Conservation (phyloP, 2,888 invertebrate species). For the Lissonota sp. region DNA sequence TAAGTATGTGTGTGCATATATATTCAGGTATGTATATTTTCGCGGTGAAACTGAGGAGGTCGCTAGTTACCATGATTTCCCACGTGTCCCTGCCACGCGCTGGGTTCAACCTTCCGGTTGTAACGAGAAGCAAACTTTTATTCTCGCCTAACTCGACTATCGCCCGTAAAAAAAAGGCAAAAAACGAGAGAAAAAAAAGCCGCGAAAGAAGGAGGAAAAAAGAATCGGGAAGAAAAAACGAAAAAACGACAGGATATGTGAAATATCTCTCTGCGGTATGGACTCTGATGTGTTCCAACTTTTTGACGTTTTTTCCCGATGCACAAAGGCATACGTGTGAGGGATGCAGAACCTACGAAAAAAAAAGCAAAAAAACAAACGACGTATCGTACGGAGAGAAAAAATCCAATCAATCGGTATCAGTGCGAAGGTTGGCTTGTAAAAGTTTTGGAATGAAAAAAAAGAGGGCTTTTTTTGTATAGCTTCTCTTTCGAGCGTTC, state of each 20-base stretch:
- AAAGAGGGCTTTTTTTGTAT: too few species aligned
- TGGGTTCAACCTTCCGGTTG: slow-evolving; percentile 28
- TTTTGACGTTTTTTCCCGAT: too few species aligned
- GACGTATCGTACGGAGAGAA: too few species aligned
- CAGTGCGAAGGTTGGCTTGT: too few species aligned
- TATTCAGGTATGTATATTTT: neutral
- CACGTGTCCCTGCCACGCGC: slow-evolving; percentile 61
- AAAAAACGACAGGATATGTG: slow-evolving; percentile 29
- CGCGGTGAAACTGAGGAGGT: slow-evolving; percentile 45
- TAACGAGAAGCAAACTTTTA: slow-evolving; percentile 63
- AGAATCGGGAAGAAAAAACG: neutral
- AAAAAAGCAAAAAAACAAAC: too few species aligned
- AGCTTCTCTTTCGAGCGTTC: too few species aligned
- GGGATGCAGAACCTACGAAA: too few species aligned
- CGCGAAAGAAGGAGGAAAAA: neutral
- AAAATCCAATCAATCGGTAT: too few species aligned
- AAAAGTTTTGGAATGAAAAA: neutral
- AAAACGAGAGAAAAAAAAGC: slow-evolving; percentile 16
- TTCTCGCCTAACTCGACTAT: slow-evolving; percentile 43
- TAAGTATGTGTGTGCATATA: slow-evolving; percentile 20
- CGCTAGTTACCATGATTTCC: slow-evolving; percentile 67
- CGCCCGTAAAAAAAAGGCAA: slow-evolving; percentile 29
- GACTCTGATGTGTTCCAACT: too few species aligned
- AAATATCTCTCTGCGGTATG: slow-evolving; percentile 10
- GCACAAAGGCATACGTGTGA: too few species aligned